These are phyloP conservation scores for Carlito syrichta DNA, from an alignment of 2,113 vertebrate species.

Conservation along the genomic window DNA sequence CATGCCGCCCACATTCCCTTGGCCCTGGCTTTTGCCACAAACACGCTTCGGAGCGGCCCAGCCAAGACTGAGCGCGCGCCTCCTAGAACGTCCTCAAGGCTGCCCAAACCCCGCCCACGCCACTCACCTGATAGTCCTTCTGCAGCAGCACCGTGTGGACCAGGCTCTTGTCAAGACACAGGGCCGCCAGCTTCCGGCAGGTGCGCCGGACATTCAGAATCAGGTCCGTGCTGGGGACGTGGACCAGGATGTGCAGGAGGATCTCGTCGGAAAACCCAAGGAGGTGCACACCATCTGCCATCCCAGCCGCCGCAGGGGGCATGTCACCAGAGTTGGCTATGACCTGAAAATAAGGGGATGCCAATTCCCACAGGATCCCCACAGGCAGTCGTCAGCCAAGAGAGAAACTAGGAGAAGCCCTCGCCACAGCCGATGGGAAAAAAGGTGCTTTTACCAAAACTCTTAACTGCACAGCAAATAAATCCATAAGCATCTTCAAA, in stretches of 20 bases:
- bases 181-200: slow-evolving; percentile 88
- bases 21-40: background rate
- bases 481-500: background rate
- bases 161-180: slow-evolving; percentile 94
- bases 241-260: slow-evolving; percentile 92
- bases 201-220: slow-evolving; percentile 89
- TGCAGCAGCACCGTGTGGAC: slow-evolving; percentile 88
- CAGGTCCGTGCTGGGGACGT: slow-evolving; percentile 91
- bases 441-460: background rate
- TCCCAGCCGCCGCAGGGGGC: slow-evolving; percentile 23
- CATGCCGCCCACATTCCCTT: rapidly evolving
- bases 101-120: too few species aligned
- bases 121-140: slow-evolving; percentile 90
- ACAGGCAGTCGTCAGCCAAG: background rate
- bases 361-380: background rate
- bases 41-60: too few species aligned
- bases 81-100: too few species aligned
- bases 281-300: slow-evolving; percentile 80
- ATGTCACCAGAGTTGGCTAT: slow-evolving; percentile 70
- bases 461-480: background rate
- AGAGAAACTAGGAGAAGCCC: background rate
- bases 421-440: background rate
- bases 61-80: rapidly evolving
- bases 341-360: slow-evolving; percentile 76
- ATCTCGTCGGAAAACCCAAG: slow-evolving; percentile 96